Conservation (phyloP, 1,140 invertebrate species). For the Temnothorax nylanderi region DNA sequence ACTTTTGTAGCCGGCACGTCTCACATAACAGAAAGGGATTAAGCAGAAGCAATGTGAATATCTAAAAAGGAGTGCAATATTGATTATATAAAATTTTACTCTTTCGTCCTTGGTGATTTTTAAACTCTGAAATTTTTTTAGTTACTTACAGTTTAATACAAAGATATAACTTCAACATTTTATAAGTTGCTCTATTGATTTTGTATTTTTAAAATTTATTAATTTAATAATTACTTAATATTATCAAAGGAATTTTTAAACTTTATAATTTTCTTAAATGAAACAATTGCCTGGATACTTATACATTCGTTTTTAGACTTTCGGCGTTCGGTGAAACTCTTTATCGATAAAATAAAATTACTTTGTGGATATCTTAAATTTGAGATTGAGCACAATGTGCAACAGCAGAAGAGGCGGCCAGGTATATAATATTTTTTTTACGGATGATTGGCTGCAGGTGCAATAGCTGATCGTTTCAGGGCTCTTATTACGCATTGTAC, state of each 20-base stretch:
- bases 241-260: background rate
- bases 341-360: background rate
- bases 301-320: background rate
- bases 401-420: background rate
- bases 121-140: background rate
- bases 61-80: background rate
- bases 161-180: background rate
- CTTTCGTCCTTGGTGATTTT: background rate
- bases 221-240: background rate
- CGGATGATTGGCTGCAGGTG: conserved; percentile 56
- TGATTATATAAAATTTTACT: background rate
- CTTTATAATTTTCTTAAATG: background rate
- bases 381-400: background rate
- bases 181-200: background rate
- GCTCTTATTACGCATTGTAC: conserved; percentile 43
- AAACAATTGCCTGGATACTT: background rate
- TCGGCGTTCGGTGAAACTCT: background rate
- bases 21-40: background rate
- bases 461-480: conserved; percentile 18
- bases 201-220: background rate
- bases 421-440: conserved; percentile 12
- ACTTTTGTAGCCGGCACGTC: background rate
- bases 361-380: conserved; percentile 9
- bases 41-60: background rate
- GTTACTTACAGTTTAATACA: background rate